Conservation (phyloP, 2,888 invertebrate genomes). For the Spilosoma lubricipeda region DNA sequence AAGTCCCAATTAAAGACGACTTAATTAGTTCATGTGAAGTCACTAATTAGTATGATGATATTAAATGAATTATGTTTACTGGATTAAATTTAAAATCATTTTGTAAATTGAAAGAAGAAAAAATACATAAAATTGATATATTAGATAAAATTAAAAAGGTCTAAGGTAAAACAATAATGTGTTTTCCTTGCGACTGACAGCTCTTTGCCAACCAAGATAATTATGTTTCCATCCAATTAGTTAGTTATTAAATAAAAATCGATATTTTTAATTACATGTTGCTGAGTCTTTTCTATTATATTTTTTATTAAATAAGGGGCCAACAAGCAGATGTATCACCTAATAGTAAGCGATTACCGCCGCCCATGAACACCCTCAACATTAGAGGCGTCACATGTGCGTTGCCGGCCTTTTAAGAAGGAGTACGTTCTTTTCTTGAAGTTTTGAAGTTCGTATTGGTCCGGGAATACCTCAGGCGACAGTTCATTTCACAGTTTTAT, state of each 20-base stretch:
- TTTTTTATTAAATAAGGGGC: no score
- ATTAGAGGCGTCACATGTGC: no score
- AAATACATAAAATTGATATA: background rate
- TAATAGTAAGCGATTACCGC: no score
- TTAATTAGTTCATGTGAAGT: background rate
- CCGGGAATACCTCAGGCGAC: no score
- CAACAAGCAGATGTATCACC: no score
- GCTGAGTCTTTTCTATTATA: background rate
- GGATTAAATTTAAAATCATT: background rate
- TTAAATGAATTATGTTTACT: background rate
- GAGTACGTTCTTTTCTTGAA: no score
- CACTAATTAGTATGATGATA: background rate
- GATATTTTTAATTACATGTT: background rate
- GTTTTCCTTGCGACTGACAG: constrained; percentile 2
- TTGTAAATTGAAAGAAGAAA: background rate
- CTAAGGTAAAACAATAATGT: constrained; percentile 3
- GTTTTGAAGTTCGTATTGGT: no score
- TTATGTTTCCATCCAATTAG: background rate
- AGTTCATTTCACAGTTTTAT: no score
- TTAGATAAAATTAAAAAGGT: background rate
- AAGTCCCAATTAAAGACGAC: background rate
- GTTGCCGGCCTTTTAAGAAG: no score
- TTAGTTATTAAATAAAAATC: background rate
- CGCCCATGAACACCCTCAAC: no score
- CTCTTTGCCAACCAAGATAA: background rate